phyloP scores from a whole-genome alignment of 2,888 invertebrate genomes.

The Meiosimyza decipiens region DNA sequence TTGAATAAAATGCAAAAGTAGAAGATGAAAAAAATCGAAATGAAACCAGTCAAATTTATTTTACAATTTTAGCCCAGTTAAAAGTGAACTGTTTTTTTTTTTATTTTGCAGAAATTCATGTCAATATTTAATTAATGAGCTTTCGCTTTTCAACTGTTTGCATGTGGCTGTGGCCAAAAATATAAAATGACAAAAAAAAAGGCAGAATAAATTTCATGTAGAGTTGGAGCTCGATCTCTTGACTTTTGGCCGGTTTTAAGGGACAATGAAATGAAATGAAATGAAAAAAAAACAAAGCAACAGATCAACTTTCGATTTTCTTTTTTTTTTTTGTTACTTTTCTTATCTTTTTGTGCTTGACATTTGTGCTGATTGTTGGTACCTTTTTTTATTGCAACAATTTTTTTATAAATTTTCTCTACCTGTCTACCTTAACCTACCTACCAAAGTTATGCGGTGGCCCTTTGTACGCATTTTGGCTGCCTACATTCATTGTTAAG shows the following conservation, averaged over 20 bases:
- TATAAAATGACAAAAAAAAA: too few species aligned
- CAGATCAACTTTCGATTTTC: slow-evolving; percentile 12
- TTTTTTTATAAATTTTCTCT: too few species aligned
- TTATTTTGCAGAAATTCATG: too few species aligned
- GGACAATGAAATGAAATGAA: not conserved
- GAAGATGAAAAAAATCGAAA: not conserved
- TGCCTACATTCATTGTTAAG: not conserved
- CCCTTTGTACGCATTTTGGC: not conserved
- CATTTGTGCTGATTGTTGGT: not conserved
- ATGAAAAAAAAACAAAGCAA: not conserved
- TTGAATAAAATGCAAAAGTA: not conserved
- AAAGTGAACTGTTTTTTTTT: too few species aligned
- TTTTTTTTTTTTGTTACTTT: not conserved
- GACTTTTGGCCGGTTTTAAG: slow-evolving; percentile 8
- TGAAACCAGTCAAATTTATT: not conserved
- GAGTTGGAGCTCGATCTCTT: not conserved
- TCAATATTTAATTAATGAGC: too few species aligned
- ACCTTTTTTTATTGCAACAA: not conserved
- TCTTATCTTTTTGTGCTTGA: not conserved
- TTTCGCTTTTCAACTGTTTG: too few species aligned
- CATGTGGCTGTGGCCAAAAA: too few species aligned
- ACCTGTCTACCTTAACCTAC: not conserved
- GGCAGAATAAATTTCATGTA: too few species aligned
- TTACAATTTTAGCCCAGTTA: too few species aligned
- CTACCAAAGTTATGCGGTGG: not conserved